Evolutionary conservation across 2,888 invertebrate genomes (phyloP), one percentile per base, ranked within the genome.

Genomic region (Trichogramma evanescens): DNA sequence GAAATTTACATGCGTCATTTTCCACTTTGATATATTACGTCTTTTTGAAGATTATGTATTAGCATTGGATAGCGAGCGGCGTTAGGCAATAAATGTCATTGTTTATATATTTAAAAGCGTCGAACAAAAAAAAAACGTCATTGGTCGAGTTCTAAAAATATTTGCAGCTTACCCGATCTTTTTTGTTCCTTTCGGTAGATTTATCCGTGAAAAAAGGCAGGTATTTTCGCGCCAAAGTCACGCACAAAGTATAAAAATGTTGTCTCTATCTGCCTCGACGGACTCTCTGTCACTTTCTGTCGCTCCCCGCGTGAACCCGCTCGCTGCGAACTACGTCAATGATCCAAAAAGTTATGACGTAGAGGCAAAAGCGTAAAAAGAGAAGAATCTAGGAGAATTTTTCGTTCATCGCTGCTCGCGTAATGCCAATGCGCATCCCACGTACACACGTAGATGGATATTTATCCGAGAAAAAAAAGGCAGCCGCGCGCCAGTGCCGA

Each of bases 301-400:
- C 26, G 26, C 26, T 26, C 2, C 26, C 26, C 26, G 26, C 26
- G 26, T 2, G 26, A 26, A 26, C 26, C 26, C 6, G 56, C 54
- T 7, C 6, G 13, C 26, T 26, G 26, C 4, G 50, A 38, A n/a
- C 58, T 57, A 48, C 59, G 54, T 57, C 63, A 63, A 57, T 58
- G 63, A 63, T 58, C 63, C 58, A 61, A 61, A 63, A 63, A 63
- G 54, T 54, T 44, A 5, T 40, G 54, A 43, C 48, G 40, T 43
- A 1, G 10, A 59, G 48, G 58, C 55, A 58, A 60, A 60, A 26
- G 39, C 13, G 45, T 42, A 56, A 58, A 61, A 58, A 63, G 60
- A 60, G 56, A 60, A 61, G 58, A 60, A 55, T 63, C 54, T 40
- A 38, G 43, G 38, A 7, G 26, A 40, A 40, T 46, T 40, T 38